These are phyloP conservation scores for Acrossocheilus wenchowensis DNA, from an alignment of 2,797 vertebrate genomes.

Conservation along the genomic window DNA sequence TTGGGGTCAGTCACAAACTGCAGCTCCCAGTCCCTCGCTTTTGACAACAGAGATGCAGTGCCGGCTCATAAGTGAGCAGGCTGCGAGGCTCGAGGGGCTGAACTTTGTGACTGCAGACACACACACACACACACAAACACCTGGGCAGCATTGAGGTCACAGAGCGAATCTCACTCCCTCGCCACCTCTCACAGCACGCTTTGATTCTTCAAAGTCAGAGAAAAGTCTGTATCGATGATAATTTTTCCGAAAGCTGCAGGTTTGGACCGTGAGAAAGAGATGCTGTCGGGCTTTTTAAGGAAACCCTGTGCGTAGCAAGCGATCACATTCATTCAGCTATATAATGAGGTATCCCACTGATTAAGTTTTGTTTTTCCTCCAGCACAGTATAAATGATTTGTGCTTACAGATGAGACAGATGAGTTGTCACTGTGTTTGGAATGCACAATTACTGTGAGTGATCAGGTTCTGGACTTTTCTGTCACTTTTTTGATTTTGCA, in stretches of 20 bases:
- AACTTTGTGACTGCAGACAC: slow-evolving; percentile 43
- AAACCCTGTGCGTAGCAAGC: slow-evolving; percentile 68
- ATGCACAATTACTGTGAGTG: slow-evolving; percentile 49
- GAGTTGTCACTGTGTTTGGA: slow-evolving; percentile 57
- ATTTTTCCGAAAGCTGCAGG: slow-evolving; percentile 56
- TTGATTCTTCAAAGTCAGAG: slow-evolving; percentile 73
- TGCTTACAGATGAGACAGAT: slow-evolving; percentile 50
- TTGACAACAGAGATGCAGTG: slow-evolving; percentile 41
- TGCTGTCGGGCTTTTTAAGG: slow-evolving; percentile 58
- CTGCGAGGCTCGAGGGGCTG: slow-evolving; percentile 48
- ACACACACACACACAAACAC: slow-evolving; percentile 37
- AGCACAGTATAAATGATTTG: slow-evolving; percentile 56
- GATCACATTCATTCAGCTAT: slow-evolving; percentile 66
- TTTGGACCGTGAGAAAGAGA: slow-evolving; percentile 42
- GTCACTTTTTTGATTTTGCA: slow-evolving; percentile 26
- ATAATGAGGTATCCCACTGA: slow-evolving; percentile 72
- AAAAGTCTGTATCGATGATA: slow-evolving; percentile 65
- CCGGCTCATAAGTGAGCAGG: background rate
- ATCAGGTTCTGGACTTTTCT: slow-evolving; percentile 37
- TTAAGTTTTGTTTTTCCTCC: slow-evolving; percentile 66
- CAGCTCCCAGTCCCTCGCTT: slow-evolving; percentile 13
- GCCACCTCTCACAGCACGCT: slow-evolving; percentile 59
- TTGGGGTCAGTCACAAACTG: slow-evolving; percentile 42
- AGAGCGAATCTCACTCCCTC: slow-evolving; percentile 30
- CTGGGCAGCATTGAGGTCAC: slow-evolving; percentile 47